Base-by-base conservation (phyloP, 1,140 invertebrate species). In the Halyomorpha halys region DNA sequence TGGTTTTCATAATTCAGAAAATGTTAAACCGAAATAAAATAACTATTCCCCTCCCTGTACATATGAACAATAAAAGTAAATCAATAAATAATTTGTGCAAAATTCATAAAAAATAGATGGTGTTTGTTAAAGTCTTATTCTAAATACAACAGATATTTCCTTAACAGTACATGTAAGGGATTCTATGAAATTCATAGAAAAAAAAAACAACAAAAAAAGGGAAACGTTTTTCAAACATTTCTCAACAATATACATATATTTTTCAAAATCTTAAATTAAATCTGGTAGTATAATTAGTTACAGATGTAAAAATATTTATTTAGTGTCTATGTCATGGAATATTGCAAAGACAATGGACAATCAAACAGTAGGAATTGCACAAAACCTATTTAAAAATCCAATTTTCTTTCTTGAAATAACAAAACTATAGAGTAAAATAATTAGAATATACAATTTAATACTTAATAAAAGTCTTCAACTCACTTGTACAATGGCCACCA, bases 311-410 rank as follows among this genome's bases (percentile, higher is more conserved):
- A 21, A 27, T 59, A 21, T 47, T 47, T 62, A 63, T 63, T 63
- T 63, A 63, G 19, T 63, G 62, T 63, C 62, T 63, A 63, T 63
- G 49, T 63, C 49, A 63, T 53, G 62, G 62, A 63, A 63, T 53
- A 63, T 63, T 63, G 62, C 62, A 44, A 61, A 44, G 49, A 51
- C 45, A 63, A 53, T 53, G 62, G 62, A 63, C 62, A 51, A 16
- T 21, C 16, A 49, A 27, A 19, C 3, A 18, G 15, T 19, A 30
- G 19, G 51, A 51, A 63, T 63, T 63, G 62, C 62, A 63, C 62
- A 63, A 54, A 60, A 44, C 15, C 59, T 44, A 60, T 60, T 60
- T 18, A 60, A 60, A 60, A 60, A 19, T 23, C 23, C 23, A 1
- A 4, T 56, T 56, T 39, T 39, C 34, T 39, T 39, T 39, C 27